phyloP scores from a whole-genome alignment of 2,797 vertebrate species.

The Manis javanica region DNA sequence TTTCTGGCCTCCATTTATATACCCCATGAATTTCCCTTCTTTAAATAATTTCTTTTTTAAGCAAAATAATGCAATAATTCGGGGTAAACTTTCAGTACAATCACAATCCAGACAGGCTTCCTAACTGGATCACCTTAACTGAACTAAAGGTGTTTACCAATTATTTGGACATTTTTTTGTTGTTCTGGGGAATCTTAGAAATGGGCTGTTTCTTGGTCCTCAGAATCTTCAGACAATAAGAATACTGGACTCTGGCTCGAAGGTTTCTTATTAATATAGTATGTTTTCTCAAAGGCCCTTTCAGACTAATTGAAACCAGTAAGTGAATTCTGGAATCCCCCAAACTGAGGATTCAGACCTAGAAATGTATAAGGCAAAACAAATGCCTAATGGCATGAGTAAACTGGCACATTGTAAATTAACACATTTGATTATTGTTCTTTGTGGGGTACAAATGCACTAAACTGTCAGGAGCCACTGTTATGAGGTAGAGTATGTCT shows the following conservation, averaged over 20 bases:
- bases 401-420: not conserved
- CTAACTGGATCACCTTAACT: not conserved
- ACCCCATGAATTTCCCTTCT: not conserved
- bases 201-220: not conserved
- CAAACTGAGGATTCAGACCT: not conserved
- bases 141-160: not conserved
- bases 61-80: not conserved
- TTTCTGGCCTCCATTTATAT: not conserved
- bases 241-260: not conserved
- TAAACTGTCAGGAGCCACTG: not conserved
- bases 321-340: not conserved
- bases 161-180: not conserved
- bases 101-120: not conserved
- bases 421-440: not conserved
- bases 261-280: not conserved
- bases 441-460: not conserved
- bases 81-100: not conserved
- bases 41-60: conserved; percentile 11
- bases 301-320: not conserved
- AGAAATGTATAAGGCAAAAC: not conserved
- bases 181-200: not conserved
- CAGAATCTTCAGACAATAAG: not conserved
- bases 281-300: not conserved
- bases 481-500: not conserved
- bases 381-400: not conserved